Conservation (phyloP, 2,888 invertebrate genomes). For the Miltochrista miniata region DNA sequence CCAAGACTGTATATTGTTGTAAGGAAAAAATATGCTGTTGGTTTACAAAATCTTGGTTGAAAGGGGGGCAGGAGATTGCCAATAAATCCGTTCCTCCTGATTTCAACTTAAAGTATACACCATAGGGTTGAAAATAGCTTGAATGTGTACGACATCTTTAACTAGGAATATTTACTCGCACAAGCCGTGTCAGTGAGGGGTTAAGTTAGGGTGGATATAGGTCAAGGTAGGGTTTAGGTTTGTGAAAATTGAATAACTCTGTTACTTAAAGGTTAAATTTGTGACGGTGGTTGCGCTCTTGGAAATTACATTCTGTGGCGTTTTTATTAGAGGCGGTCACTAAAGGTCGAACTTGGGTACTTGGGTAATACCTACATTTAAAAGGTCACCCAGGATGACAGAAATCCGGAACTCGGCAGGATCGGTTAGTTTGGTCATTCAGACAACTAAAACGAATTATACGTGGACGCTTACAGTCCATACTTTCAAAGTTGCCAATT, state of each 20-base stretch:
- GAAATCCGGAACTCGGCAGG: too few species aligned
- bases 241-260: slow-evolving; percentile 43
- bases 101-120: slow-evolving; percentile 13
- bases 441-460: too few species aligned
- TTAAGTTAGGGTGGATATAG: slow-evolving; percentile 53
- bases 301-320: slow-evolving; percentile 34
- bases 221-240: slow-evolving; percentile 57
- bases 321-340: slow-evolving; percentile 19
- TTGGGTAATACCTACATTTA: neutral
- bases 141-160: slow-evolving; percentile 14
- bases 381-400: too few species aligned
- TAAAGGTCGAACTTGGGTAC: neutral
- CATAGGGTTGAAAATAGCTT: slow-evolving; percentile 27
- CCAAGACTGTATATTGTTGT: too few species aligned
- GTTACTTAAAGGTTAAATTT: slow-evolving; percentile 32
- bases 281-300: slow-evolving; percentile 27
- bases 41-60: too few species aligned
- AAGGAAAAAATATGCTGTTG: too few species aligned
- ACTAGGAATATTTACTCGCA: slow-evolving; percentile 38
- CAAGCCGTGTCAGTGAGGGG: slow-evolving; percentile 38
- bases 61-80: neutral
- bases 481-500: too few species aligned
- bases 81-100: slow-evolving; percentile 2
- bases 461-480: too few species aligned
- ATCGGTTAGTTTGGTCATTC: too few species aligned